Conservation (phyloP, 2,113 vertebrate genomes). For the Percopsis transmontana region DNA sequence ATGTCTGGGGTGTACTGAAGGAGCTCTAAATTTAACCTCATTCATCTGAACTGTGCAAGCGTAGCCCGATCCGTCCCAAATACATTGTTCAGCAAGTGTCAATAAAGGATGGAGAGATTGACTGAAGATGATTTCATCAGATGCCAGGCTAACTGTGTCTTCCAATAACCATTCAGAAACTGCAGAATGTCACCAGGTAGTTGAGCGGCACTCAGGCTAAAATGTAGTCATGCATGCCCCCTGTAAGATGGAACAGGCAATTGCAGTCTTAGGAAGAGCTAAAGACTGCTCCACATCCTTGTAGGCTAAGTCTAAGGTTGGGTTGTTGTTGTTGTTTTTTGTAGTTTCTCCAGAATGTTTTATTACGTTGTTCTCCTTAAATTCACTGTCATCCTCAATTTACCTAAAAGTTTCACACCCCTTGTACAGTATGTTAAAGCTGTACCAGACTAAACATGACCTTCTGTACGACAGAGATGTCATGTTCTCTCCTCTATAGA, state of each 20-base stretch:
- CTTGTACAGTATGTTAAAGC: not conserved
- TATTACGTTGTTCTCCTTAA: no score
- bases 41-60: constrained; percentile 48
- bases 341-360: no score
- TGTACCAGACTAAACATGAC: not conserved
- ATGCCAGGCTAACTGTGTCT: constrained; percentile 17
- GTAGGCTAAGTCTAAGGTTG: no score
- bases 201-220: constrained; percentile 4
- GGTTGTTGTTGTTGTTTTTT: no score
- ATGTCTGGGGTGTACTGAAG: constrained; percentile 77
- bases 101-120: constrained; percentile 23
- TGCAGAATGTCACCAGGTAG: not conserved
- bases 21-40: constrained; percentile 67
- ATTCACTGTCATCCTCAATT: no score
- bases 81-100: not conserved
- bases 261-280: constrained; percentile 62
- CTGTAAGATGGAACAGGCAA: constrained; percentile 64
- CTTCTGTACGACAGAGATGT: no score
- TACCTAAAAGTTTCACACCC: no score
- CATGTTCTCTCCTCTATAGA: not conserved
- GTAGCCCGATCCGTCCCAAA: constrained; percentile 3
- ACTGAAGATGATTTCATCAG: constrained; percentile 6
- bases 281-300: no score
- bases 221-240: constrained; percentile 70
- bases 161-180: constrained; percentile 19